phyloP scores from a whole-genome alignment of 2,113 vertebrate genomes.

The Toxotes chatareus region DNA sequence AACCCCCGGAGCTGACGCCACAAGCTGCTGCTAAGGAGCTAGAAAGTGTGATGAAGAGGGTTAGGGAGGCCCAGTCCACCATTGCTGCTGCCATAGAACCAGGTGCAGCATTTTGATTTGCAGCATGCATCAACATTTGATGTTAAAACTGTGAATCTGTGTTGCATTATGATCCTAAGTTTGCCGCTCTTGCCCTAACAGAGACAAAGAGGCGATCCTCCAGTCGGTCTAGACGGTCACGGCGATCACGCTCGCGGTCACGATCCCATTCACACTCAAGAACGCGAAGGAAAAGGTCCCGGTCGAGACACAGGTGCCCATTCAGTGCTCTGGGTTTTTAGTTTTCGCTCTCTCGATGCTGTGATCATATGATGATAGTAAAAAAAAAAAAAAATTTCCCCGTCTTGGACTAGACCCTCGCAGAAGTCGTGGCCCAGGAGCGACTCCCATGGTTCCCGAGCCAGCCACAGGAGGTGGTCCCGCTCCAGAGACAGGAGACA shows the following conservation, averaged over 20 bases:
- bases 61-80: slow-evolving; percentile 94
- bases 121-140: neutral
- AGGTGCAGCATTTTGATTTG: slow-evolving; percentile 75
- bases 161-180: neutral
- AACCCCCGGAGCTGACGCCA: slow-evolving; percentile 96
- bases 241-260: slow-evolving; percentile 88
- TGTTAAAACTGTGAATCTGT: neutral
- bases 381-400: neutral
- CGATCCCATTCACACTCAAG: slow-evolving; percentile 89
- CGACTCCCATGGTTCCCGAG: slow-evolving; percentile 86
- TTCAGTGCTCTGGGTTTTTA: neutral
- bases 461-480: slow-evolving; percentile 88
- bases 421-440: slow-evolving; percentile 85
- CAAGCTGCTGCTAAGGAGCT: slow-evolving; percentile 97
- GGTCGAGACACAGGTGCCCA: slow-evolving; percentile 90
- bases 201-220: slow-evolving; percentile 84
- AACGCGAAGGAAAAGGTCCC: slow-evolving; percentile 90
- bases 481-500: slow-evolving; percentile 88
- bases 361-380: neutral
- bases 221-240: slow-evolving; percentile 82
- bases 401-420: slow-evolving; percentile 84
- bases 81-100: slow-evolving; percentile 97
- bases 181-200: slow-evolving; percentile 43
- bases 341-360: neutral
- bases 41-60: slow-evolving; percentile 97